Base-by-base conservation (phyloP, 35 echinoderm and acorn worm genomes). In the Heliocidaris erythrogramma region DNA sequence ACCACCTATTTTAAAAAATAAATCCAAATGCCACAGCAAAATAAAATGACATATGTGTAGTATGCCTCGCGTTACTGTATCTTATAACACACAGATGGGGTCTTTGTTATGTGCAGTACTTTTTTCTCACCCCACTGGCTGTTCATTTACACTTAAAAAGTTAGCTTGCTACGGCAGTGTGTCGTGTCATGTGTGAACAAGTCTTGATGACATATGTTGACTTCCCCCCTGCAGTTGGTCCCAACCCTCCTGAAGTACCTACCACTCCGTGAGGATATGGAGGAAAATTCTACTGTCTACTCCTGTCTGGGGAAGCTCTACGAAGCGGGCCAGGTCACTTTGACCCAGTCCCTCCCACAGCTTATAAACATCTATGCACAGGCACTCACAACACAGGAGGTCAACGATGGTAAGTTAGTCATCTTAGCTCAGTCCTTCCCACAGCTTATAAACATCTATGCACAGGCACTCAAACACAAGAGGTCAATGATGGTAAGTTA, bases 231-330 rank as follows among this genome's bases (percentile, higher is more conserved):
- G 10, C 93, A 99, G 98, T 96, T 99, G 52, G 88, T 99, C 48
- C 97, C 98, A 56, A 94, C 90, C n/a, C 96, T 99, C 2, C 91
- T 99, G 42, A 93, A 97, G 91, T 96, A 95, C 35, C 96, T 99
- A 0, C 98, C 98, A 13, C 59, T 99, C 59, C 88, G 96, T 53
- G 95, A 99, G 35, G 98, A 99, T 47, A 48, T 97, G 14, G 98
- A 97, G 35, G 98, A 99, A 94, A 99, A 96, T n/a, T 85, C 88
- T 18, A 97, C 97, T 11, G 98, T 99, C 69, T 99, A 97, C 49
- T 49, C 60, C 17, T 99, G 98, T 61, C 93, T 99, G 14, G 94
- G 93, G 2, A 89, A 97, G 30, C 97, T 99, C 2, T 95, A 96
- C 24, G 94, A 96, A 30, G 30, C 90, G 11, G 94, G 90, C 21